Conservation (phyloP, 2,113 vertebrate genomes). For the Boulengeromyrus knoepffleri region DNA sequence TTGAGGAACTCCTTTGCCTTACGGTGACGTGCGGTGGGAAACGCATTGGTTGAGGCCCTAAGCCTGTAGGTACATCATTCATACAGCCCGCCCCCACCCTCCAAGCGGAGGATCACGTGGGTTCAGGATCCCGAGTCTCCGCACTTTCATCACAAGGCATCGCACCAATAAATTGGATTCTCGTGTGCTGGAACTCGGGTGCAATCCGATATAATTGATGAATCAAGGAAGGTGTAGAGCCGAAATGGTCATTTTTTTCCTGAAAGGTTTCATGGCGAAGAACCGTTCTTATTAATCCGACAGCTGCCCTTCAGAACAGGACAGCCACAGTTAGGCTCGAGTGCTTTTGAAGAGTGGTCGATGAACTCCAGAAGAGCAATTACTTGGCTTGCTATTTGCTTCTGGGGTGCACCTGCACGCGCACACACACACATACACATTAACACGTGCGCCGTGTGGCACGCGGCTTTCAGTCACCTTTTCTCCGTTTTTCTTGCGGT, state of each 20-base stretch:
- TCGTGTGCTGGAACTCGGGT: not conserved
- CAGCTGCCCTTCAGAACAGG: constrained; percentile 7
- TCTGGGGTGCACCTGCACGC: not conserved
- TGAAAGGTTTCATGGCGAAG: not conserved
- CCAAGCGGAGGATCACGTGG: not conserved
- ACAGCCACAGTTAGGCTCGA: constrained; percentile 7
- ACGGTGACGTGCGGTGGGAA: not conserved
- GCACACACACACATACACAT: constrained; percentile 12
- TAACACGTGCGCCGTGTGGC: not conserved
- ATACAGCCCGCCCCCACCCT: no score
- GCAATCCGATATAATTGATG: constrained; percentile 10
- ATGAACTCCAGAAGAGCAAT: constrained; percentile 2
- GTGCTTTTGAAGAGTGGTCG: constrained; percentile 2
- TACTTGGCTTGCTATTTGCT: constrained; percentile 3
- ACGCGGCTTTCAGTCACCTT: not conserved
- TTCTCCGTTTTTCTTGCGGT: not conserved
- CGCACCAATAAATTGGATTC: constrained; percentile 17
- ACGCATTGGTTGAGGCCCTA: not conserved
- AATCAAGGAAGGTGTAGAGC: not conserved
- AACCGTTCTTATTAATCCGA: not conserved
- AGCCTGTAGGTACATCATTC: not conserved
- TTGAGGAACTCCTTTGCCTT: not conserved
- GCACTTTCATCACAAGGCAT: not conserved
- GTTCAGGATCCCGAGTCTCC: not conserved
- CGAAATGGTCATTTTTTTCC: not conserved